Conservation (phyloP, 2,888 invertebrate species). For the Diplolepis rosae region DNA sequence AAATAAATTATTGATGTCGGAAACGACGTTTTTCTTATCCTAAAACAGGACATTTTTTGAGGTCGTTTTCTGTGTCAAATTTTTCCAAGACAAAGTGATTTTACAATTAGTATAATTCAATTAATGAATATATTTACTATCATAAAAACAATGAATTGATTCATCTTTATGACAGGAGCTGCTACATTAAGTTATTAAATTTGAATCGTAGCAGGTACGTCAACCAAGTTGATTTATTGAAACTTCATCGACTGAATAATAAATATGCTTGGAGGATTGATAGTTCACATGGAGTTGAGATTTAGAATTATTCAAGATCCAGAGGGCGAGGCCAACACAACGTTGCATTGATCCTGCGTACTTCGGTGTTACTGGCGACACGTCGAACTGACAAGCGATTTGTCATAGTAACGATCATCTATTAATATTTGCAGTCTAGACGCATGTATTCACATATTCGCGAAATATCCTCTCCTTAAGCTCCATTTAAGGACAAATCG, state of each 20-base stretch:
- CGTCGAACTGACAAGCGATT: slow-evolving; percentile 17
- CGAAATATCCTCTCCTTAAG: not conserved
- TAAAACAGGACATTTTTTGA: too few relatives aligned
- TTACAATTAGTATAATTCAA: too few relatives aligned
- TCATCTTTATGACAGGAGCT: too few relatives aligned
- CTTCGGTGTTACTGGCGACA: not conserved
- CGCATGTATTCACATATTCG: not conserved
- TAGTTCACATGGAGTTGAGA: slow-evolving; percentile 5
- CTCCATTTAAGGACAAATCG: too few relatives aligned
- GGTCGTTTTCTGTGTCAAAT: too few relatives aligned
- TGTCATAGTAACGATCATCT: slow-evolving; percentile 10
- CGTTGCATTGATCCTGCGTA: not conserved
- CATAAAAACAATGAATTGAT: too few relatives aligned
- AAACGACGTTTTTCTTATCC: too few relatives aligned
- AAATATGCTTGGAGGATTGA: slow-evolving; percentile 4
- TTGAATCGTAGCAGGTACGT: not conserved
- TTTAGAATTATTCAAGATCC: slow-evolving; percentile 20
- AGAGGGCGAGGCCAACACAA: not conserved
- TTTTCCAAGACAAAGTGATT: too few relatives aligned
- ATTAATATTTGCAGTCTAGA: slow-evolving; percentile 5
- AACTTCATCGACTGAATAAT: slow-evolving; percentile 8
- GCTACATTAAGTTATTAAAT: too few relatives aligned
- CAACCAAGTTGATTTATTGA: not conserved
- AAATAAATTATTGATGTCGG: too few relatives aligned
- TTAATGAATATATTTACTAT: too few relatives aligned